Evolutionary conservation across 2,888 invertebrate species (phyloP).

Genomic region (Oscheius sp.): DNA sequence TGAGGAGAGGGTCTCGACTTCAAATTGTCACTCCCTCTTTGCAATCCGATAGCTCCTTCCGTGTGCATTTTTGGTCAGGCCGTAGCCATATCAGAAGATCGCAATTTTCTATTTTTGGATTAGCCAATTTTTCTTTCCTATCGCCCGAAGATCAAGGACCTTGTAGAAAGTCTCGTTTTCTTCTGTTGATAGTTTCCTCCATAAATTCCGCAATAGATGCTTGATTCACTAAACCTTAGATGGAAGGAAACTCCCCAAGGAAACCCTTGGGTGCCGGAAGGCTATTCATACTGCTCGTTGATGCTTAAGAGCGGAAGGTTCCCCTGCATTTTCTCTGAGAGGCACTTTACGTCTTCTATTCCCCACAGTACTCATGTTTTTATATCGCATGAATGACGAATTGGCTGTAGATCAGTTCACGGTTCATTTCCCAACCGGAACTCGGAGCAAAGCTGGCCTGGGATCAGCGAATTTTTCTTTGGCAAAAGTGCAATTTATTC

Average conservation of each 20-base stretch:
- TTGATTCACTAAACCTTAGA: background rate
- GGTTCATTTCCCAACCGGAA: slow-evolving; percentile 13
- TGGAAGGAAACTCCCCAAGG: slow-evolving; percentile 13
- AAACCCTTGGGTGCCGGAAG: slow-evolving; percentile 13
- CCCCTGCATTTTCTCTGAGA: background rate
- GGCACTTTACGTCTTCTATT: background rate
- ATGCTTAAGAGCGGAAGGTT: slow-evolving; percentile 6
- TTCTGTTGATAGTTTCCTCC: background rate
- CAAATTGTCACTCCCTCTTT: slow-evolving; percentile 3
- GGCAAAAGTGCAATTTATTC: background rate
- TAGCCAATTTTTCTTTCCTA: background rate
- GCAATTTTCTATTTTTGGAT: slow-evolving; percentile 4
- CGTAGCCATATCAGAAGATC: slow-evolving; percentile 25
- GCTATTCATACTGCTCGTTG: slow-evolving; percentile 14
- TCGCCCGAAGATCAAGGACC: background rate
- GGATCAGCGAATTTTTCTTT: background rate
- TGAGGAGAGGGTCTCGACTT: too few relatives aligned
- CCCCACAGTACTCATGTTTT: slow-evolving; percentile 1
- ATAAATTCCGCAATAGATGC: background rate
- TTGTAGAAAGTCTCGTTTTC: background rate
- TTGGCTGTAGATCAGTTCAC: background rate
- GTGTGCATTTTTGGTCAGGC: slow-evolving; percentile 17
- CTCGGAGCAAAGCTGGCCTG: background rate
- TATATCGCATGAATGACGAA: slow-evolving; percentile 1
- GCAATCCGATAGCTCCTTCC: slow-evolving; percentile 22